phyloP scores from a whole-genome alignment of 2,113 vertebrate genomes.

The Pedionomus torquatus region DNA sequence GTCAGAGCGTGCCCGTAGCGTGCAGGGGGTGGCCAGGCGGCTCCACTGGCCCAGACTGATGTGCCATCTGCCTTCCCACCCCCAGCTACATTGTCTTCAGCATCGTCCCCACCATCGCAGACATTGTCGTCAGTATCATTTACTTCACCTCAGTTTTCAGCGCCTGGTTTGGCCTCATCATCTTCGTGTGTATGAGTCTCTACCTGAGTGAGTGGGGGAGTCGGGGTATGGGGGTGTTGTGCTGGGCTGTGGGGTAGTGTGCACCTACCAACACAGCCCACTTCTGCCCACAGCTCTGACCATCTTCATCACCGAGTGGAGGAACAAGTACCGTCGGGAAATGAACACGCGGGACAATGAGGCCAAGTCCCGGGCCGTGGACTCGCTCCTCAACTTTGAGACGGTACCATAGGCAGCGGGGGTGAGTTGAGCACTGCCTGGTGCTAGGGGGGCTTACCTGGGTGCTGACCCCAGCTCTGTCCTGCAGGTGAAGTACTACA shows the following conservation, averaged over 20 bases:
- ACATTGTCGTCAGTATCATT: slow-evolving; percentile 92
- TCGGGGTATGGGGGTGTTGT: neutral
- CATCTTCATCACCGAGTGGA: slow-evolving; percentile 95
- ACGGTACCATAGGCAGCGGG: slow-evolving; percentile 76
- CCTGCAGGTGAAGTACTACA: slow-evolving; percentile 94
- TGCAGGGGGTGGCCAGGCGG: rapidly evolving
- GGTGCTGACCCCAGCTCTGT: neutral
- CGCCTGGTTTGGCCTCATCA: slow-evolving; percentile 95
- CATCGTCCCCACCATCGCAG: slow-evolving; percentile 89
- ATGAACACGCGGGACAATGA: slow-evolving; percentile 93
- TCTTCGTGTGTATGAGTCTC: slow-evolving; percentile 93
- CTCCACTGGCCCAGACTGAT: neutral
- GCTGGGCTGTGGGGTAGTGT: neutral
- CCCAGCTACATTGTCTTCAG: slow-evolving; percentile 95
- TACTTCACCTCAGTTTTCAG: slow-evolving; percentile 93
- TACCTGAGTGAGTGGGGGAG: slow-evolving; percentile 88
- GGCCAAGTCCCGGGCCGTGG: slow-evolving; percentile 88
- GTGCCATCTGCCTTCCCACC: neutral
- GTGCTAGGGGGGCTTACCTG: rapidly evolving
- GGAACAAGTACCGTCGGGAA: slow-evolving; percentile 91
- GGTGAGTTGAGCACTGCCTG: neutral
- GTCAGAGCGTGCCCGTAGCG: neutral
- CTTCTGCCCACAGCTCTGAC: slow-evolving; percentile 80
- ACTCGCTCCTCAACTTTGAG: slow-evolving; percentile 96
- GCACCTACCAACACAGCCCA: neutral